Conservation (phyloP, 2,888 invertebrate species). For the Encarsia formosa region DNA sequence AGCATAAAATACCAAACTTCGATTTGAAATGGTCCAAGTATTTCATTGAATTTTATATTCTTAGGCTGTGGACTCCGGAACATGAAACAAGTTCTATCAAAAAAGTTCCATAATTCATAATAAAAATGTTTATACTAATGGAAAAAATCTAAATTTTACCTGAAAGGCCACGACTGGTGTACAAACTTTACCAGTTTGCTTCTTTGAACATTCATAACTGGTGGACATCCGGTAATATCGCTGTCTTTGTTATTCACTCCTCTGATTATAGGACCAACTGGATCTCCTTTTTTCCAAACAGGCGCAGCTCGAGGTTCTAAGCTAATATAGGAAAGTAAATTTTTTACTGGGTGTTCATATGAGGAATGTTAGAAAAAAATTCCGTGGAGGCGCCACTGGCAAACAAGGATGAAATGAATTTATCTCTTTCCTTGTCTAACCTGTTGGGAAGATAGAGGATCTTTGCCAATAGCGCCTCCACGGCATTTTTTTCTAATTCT, state of each 20-base stretch:
- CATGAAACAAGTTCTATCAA: slow-evolving; percentile 36
- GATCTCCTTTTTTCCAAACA: slow-evolving; percentile 2
- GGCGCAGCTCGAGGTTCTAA: neutral
- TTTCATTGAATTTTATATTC: slow-evolving; percentile 28
- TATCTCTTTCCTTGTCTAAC: too few relatives aligned
- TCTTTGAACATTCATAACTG: neutral
- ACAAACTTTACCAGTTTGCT: neutral
- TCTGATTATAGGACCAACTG: neutral
- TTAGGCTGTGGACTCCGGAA: slow-evolving; percentile 33
- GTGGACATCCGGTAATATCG: slow-evolving; percentile 2
- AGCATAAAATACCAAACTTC: slow-evolving; percentile 32
- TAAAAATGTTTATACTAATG: neutral
- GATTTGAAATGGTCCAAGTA: slow-evolving; percentile 32
- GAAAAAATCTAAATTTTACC: neutral
- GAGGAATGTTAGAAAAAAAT: too few relatives aligned
- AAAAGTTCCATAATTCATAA: too few relatives aligned
- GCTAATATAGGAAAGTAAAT: too few relatives aligned
- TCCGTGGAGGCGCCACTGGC: too few relatives aligned
- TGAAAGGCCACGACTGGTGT: neutral
- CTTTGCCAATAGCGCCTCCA: too few relatives aligned
- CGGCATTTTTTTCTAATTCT: too few relatives aligned
- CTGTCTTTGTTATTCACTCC: neutral
- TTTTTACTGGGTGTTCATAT: too few relatives aligned
- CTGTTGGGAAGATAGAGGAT: too few relatives aligned
- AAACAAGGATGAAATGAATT: too few relatives aligned